Percentiles rank a stretch among this genome's conserved stretches.
phyloP scores from a whole-genome alignment of 2,113 vertebrate species.

The Bubalus kerabau region DNA sequence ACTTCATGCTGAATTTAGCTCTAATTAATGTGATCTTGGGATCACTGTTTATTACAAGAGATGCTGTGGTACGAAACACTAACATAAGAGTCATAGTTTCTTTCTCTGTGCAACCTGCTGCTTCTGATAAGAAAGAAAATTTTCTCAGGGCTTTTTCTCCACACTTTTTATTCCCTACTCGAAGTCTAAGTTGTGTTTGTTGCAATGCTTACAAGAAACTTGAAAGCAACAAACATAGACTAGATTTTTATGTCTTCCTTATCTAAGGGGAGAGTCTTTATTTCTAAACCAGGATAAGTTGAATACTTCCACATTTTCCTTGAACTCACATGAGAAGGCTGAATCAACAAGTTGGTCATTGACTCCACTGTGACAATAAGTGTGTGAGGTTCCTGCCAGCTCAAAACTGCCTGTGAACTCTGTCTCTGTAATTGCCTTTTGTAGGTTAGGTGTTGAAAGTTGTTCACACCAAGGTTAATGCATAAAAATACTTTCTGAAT shows the following conservation, averaged over 20 bases:
- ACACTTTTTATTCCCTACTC: neutral
- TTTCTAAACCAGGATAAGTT: neutral
- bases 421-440: neutral
- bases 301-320: neutral
- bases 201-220: neutral
- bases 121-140: neutral
- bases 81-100: no score
- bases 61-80: neutral
- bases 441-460: neutral
- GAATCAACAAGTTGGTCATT: neutral
- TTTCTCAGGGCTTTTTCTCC: neutral
- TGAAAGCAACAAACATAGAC: neutral
- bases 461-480: constrained; percentile 9
- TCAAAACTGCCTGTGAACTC: neutral
- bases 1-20: no score
- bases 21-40: neutral
- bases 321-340: neutral
- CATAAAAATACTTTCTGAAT: neutral
- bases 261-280: neutral
- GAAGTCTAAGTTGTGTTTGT: neutral
- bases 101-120: neutral
- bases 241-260: neutral
- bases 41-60: neutral
- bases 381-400: neutral
- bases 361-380: neutral